Conservation (phyloP, 2,888 invertebrate species). For the Calliphora vomitoria region DNA sequence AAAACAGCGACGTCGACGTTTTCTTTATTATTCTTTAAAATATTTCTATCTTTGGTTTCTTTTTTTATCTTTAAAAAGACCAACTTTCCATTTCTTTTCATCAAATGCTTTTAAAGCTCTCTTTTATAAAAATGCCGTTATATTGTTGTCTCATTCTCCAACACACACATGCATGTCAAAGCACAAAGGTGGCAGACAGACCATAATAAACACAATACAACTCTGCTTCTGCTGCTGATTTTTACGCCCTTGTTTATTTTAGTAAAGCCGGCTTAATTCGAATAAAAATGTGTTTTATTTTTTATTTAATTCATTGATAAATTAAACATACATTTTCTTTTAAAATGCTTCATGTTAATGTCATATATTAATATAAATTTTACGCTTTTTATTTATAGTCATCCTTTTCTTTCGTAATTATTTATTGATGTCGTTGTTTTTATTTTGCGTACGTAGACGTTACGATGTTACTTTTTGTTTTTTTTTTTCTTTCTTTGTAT, state of each 20-base stretch:
- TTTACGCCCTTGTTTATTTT: constrained; percentile 71
- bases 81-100: constrained; percentile 64
- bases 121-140: constrained; percentile 24
- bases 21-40: constrained; percentile 35
- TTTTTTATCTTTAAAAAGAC: constrained; percentile 15
- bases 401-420: constrained; percentile 27
- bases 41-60: constrained; percentile 25
- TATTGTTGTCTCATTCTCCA: constrained; percentile 61
- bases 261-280: constrained; percentile 58
- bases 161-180: neutral
- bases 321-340: neutral
- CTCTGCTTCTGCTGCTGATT: constrained; percentile 37
- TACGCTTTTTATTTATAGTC: constrained; percentile 1
- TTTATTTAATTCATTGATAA: constrained; percentile 5
- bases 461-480: constrained; percentile 22
- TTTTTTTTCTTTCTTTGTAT: neutral
- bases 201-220: constrained; percentile 36
- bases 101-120: constrained; percentile 53
- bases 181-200: constrained; percentile 26
- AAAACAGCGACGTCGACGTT: constrained; percentile 47
- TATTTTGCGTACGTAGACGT: constrained; percentile 37
- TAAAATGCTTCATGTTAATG: neutral
- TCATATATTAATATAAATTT: constrained; percentile 9
- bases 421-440: constrained; percentile 16
- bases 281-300: constrained; percentile 14